Evolutionary conservation across 2,888 invertebrate species (phyloP), one percentile per base, ranked within the genome.

Genomic region (Calliphora vomitoria): DNA sequence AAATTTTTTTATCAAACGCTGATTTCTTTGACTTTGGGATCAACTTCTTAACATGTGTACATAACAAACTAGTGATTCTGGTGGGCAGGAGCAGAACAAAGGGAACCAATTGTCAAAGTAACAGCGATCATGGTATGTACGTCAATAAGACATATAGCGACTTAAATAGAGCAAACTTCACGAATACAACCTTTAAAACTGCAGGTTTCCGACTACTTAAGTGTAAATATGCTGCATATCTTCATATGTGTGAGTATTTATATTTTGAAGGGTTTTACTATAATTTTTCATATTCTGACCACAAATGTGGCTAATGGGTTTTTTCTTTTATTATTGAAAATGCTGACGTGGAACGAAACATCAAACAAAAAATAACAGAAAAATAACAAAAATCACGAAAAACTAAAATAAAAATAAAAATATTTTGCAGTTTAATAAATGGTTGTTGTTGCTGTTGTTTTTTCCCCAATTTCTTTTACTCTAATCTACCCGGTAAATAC

Each of bases 231-330:
- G n/a, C 3, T 75, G 18, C 60, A 75, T 38, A 25, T 66, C 25
- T 15, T 38, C 58, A 38, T 60, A n/a, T 44, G 10, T 71, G 11
- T 4, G 20, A 41, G 31, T 81, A 53, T 60, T 71, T 4, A 4
- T 64, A 47, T 31, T 79, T 41, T 69, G 80, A 82, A 85, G 82
- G 78, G 74, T 62, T 85, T 79, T 35, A 71, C 41, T 55, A 78
- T 71, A 83, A 82, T 82, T 87, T 87, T 79, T 87, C 79, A 85
- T 78, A 85, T 87, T 62, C 68, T 79, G 85, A 82, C 85, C 85
- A 87, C 87, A 87, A 87, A 87, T 87, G 87, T 82, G 82, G 81
- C 62, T 87, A 87, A 87, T 87, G 87, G 87, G 25, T 31, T 75
- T 75, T 62, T 53, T 62, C 47, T 50, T 62, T 76, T 71, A 47